phyloP scores from a whole-genome alignment of 2,888 invertebrate species.

The Schrankia costaestrigalis region DNA sequence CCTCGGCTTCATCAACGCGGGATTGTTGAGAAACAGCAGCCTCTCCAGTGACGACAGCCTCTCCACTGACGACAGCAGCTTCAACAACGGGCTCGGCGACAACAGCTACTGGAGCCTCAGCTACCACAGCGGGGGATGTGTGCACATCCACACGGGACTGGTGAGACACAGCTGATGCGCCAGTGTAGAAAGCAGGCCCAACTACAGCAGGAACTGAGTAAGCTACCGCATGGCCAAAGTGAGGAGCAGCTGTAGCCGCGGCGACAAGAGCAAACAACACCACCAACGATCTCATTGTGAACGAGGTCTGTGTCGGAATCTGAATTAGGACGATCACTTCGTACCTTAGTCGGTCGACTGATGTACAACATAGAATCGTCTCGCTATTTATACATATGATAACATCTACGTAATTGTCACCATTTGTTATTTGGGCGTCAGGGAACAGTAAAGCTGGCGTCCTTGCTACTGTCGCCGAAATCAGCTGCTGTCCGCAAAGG shows the following conservation, averaged over 20 bases:
- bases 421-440: slow-evolving; percentile 41
- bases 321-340: slow-evolving; percentile 58
- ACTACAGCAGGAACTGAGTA: slow-evolving; percentile 38
- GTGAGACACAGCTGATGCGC: slow-evolving; percentile 48
- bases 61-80: too few relatives aligned
- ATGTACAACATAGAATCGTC: slow-evolving; percentile 39
- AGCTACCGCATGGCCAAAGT: slow-evolving; percentile 38
- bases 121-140: slow-evolving; percentile 43
- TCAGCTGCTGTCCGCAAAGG: slow-evolving; percentile 30
- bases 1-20: too few relatives aligned
- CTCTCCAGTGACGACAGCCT: too few relatives aligned
- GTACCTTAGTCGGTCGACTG: slow-evolving; percentile 53
- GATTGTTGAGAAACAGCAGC: too few relatives aligned
- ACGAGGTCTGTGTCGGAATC: slow-evolving; percentile 60
- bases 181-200: slow-evolving; percentile 28
- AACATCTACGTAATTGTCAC: slow-evolving; percentile 47
- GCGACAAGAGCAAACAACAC: slow-evolving; percentile 62
- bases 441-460: slow-evolving; percentile 44
- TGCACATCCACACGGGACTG: slow-evolving; percentile 68
- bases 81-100: slow-evolving; percentile 37
- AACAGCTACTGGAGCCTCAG: slow-evolving; percentile 38
- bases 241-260: slow-evolving; percentile 45
- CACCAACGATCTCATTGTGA: slow-evolving; percentile 66
- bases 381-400: slow-evolving; percentile 61
- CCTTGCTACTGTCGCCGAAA: slow-evolving; percentile 45